Base-by-base conservation (phyloP, 1,140 invertebrate species). In the Ips typographus region DNA sequence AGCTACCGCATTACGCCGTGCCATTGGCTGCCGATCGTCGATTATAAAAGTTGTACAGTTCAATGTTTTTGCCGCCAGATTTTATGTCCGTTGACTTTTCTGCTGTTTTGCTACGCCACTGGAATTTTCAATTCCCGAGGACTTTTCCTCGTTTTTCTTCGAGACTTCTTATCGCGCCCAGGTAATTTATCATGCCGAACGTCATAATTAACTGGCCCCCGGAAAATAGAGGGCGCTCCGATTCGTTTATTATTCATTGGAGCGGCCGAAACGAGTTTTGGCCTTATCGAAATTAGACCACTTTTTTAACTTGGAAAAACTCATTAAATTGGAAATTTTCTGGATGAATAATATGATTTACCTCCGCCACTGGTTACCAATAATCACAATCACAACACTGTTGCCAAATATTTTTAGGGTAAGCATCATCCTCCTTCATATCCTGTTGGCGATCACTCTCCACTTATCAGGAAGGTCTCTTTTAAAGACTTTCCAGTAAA, bases 1-100 rank as follows among this genome's bases (percentile, higher is more conserved):
- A 77, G 76, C 76, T 77, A 77, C 76, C 76, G 73, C 59, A 73
- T 75, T 77, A 77, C 76, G 74, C 71, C 60, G 67, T 65, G 72
- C 71, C 71, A 76, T 76, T 77, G 74, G 76, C 65, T 66, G 65
- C 64, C 70, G 70, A 67, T 73, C 68, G 74, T 75, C 75, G 75
- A 77, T 77, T 77, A 76, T 72, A 65, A 72, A 75, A 74, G 61
- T 72, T 72, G 69, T 71, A 70, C 65, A 58, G 56, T 64, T 47
- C 67, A 69, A 58, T 63, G 67, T 69, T 69, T 69, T 69, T 69
- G 67, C 60, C 51, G 57, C 57, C 39, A 52, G 51, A 8, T 56
- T 65, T 65, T 56, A 42, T 55, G 39, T 57, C 8, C 47, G 7
- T 41, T 59, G 2, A 52, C 40, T 60, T 59, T 51, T 68, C 52